Conservation (phyloP, 2,888 invertebrate species). For the Lithophane semibrunnea region DNA sequence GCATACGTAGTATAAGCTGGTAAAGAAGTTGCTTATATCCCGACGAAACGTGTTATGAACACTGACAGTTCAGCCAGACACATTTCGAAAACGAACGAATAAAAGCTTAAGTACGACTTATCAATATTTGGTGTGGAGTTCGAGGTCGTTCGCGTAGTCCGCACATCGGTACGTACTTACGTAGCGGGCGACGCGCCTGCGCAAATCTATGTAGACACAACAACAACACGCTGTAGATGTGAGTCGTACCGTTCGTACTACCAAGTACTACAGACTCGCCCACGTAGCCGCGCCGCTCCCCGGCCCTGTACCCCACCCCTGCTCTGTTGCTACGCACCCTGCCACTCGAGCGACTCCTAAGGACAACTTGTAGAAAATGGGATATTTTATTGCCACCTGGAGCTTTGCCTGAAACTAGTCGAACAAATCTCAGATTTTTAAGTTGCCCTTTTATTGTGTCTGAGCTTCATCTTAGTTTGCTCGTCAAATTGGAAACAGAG, state of each 20-base stretch:
- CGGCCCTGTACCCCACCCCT: conserved; percentile 64
- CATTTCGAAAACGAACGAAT: conserved; percentile 64
- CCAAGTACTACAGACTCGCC: conserved; percentile 90
- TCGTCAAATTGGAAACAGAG: conserved; percentile 50
- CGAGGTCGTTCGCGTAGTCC: conserved; percentile 78
- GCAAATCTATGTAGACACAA: conserved; percentile 86
- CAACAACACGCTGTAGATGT: conserved; percentile 85
- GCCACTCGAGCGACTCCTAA: conserved; percentile 70
- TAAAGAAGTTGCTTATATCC: conserved; percentile 35
- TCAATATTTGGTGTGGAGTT: conserved; percentile 78
- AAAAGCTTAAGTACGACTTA: conserved; percentile 68
- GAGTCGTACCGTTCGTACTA: conserved; percentile 80
- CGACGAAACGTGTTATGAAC: conserved; percentile 31
- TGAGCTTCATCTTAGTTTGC: conserved; percentile 28
- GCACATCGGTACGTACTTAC: conserved; percentile 64
- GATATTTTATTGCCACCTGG: conserved; percentile 65
- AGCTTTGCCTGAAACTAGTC: conserved; percentile 59
- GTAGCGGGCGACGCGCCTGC: conserved; percentile 80
- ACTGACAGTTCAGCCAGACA: conserved; percentile 48
- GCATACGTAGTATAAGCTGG: conserved; percentile 4
- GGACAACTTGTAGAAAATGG: conserved; percentile 74
- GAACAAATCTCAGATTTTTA: conserved; percentile 55
- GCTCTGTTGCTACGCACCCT: conserved; percentile 82
- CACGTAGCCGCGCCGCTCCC: conserved; percentile 80
- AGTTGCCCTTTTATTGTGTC: conserved; percentile 44